Base-by-base conservation (phyloP, 1,140 invertebrate species). In the Trichonephila clavata region DNA sequence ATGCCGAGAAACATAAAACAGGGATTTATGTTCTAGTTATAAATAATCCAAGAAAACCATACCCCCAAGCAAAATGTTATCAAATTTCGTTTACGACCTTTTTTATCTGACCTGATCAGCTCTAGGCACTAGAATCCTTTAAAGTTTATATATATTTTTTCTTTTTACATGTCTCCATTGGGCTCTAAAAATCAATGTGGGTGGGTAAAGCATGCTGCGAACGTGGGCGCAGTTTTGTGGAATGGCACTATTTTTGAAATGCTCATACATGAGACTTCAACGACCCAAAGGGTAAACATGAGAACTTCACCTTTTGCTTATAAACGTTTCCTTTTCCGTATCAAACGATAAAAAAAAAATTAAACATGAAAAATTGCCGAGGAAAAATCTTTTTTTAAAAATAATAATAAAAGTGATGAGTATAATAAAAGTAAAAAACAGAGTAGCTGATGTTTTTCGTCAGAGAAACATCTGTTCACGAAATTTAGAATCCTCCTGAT, bases 211-310 rank as follows among this genome's bases (percentile, higher is more conserved):
- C 65, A 68, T 68, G 65, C 10, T n/a, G 10, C 65, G 65, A 68
- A 68, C 65, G 65, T 68, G 65, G 24, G 65, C 21, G 65, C 3
- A 24, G 1, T 68, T 68, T 68, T 24, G 65, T 68, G 65, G n/a
- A n/a, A 68, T 68, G 65, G 65, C n/a, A 68, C n/a, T 13, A 68
- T 68, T 68, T 68, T 68, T 68, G n/a, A 68, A 68, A 68, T 68
- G n/a, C 1, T 24, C 3, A 10, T 24, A 10, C 6, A 65, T n/a
- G 63, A 24, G 7, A 50, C 50, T 50, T 50, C 50, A 50, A 65
- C 63, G 6, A 65, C n/a, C 65, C n/a, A n/a, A 24, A 68, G n/a
- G 65, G 7, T 68, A 68, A 68, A 68, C 10, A 68, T 68, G 65
- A 27, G 65, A 68, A 68, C n/a, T 68, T 68, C 24, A 68, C 65